Base-by-base conservation (phyloP, 1,140 invertebrate species). In the Leptinotarsa lineolata region DNA sequence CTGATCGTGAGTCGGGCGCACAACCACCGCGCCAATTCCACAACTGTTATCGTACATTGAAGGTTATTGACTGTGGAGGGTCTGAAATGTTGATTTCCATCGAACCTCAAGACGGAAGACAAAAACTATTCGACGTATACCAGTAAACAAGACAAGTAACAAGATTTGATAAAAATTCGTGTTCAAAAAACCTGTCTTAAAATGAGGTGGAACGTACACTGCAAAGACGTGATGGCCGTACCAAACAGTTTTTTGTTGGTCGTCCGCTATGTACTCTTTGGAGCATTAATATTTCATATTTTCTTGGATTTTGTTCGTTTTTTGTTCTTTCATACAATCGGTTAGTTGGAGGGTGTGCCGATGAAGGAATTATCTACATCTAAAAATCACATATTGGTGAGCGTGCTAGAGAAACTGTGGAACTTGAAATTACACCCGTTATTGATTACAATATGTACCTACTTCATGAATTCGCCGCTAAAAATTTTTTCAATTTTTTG, bases 161-260 rank as follows among this genome's bases (percentile, higher is more conserved):
- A 54, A 54, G 48, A 54, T 54, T 54, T 54, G 48, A 54, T 54
- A 54, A 54, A 54, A 54, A 54, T 54, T 54, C 48, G 48, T 13
- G 48, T n/a, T 54, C 48, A 8, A 54, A 54, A 54, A 54, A 54
- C 48, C 48, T 18, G 48, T 54, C 48, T 18, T 18, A 18, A 54
- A 16, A 54, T 18, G 48, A 54, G 48, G 6, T 54, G 15, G 15
- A 16, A 54, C 16, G 48, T 16, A 18, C 4, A 54, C n/a, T 15
- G 15, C 15, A 54, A 15, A 54, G 48, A 54, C 48, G 48, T 54
- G 48, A 54, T 54, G 16, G n/a, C 2, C 15, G 16, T 54, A 54
- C 48, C n/a, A 18, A 54, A 54, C 16, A 18, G 15, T 54, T 54
- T 54, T 18, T 54, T 54, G 48, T 18, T 54, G 4, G n/a, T 54